Percentiles rank a stretch among this genome's conserved stretches.
Evolutionary conservation across 1,140 invertebrate species (phyloP).

Genomic region (Ptiloglossa arizonensis): DNA sequence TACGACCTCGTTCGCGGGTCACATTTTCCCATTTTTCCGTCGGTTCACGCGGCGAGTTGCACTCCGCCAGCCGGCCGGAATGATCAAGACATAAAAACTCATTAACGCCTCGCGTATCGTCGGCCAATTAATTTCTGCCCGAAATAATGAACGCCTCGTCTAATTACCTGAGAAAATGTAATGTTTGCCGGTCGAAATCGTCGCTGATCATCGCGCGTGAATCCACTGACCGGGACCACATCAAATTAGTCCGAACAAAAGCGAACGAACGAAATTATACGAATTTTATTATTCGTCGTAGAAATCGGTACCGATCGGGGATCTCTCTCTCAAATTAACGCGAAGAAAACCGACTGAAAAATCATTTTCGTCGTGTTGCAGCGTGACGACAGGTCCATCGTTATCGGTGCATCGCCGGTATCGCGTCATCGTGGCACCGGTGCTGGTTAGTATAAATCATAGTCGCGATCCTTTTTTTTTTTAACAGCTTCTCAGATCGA

Average conservation of each 20-base stretch:
- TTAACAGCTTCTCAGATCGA: no score
- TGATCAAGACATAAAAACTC: not conserved
- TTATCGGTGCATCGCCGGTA: no score
- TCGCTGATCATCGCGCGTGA: slow-evolving; percentile 5
- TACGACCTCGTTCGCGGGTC: slow-evolving; percentile 18
- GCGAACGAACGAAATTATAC: not conserved
- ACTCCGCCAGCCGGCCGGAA: not conserved
- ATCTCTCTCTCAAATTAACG: no score
- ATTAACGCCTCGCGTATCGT: not conserved
- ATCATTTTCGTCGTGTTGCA: no score
- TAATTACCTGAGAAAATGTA: slow-evolving; percentile 38
- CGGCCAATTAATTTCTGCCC: slow-evolving; percentile 38
- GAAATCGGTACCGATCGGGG: not conserved
- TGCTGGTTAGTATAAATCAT: no score
- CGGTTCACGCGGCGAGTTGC: no score
- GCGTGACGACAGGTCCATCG: no score
- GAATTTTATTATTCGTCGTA: not conserved
- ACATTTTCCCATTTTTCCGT: not conserved
- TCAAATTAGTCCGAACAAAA: slow-evolving; percentile 6
- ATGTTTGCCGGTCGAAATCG: slow-evolving; percentile 24
- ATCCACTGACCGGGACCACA: not conserved
- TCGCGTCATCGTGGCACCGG: no score
- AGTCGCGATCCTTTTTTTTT: no score
- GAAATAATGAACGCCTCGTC: slow-evolving; percentile 37
- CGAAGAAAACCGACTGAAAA: no score